A percentile compares a stretch with the other conserved stretches of the same genome.
Conservation (phyloP, 2,797 vertebrate species). For the Xenopus petersii region DNA sequence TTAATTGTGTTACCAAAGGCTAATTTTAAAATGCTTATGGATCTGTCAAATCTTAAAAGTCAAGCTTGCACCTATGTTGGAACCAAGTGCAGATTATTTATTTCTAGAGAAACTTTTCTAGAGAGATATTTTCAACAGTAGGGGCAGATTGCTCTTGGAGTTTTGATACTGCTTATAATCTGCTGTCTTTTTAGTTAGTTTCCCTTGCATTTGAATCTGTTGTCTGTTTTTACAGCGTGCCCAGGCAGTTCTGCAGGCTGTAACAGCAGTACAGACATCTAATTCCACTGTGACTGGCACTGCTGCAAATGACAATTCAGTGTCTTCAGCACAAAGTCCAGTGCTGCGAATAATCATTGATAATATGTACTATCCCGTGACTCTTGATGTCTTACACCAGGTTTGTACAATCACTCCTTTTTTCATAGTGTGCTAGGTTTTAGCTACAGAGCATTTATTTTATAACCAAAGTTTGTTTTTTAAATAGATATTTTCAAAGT, state of each 20-base stretch:
- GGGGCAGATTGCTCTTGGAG: no score
- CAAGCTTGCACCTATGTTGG: no score
- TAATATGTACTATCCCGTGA: constrained; percentile 98
- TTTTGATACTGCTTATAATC: no score
- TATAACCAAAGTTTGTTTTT: no score
- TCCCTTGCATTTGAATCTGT: no score
- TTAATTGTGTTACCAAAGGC: no score
- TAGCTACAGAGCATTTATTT: neutral
- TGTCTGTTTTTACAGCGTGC: constrained; percentile 69
- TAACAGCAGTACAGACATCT: constrained; percentile 85
- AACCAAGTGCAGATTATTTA: no score
- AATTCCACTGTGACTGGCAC: constrained; percentile 83
- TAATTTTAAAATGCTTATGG: no score
- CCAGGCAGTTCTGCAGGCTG: constrained; percentile 87
- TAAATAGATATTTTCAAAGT: constrained; percentile 94
- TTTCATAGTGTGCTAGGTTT: constrained; percentile 1
- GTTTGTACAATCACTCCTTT: constrained; percentile 59
- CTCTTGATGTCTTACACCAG: constrained; percentile 96
- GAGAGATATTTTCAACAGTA: no score
- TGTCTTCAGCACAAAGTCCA: constrained; percentile 86
- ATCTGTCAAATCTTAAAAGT: no score
- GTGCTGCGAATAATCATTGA: constrained; percentile 96
- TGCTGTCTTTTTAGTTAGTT: no score
- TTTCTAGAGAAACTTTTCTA: no score
- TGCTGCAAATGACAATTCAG: constrained; percentile 80